Evolutionary conservation across 2,113 vertebrate species (phyloP), one percentile per base, ranked within the genome.

Genomic region (Macrotus californicus): DNA sequence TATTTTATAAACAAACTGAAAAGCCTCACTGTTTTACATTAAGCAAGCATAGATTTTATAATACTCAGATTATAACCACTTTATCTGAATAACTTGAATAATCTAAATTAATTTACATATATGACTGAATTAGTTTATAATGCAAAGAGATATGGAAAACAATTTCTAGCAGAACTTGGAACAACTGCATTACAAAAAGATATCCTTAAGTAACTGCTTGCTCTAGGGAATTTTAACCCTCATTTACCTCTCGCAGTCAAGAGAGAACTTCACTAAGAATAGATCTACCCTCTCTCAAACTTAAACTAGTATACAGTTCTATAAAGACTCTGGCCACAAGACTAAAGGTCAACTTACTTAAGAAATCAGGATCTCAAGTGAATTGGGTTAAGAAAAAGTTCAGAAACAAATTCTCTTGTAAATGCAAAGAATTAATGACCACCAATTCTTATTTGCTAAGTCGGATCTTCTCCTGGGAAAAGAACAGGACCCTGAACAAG

Each of bases 351-450:
- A 96, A 54, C 85, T 95, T 93, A 93, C n/a, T 95, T 97, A 95
- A 88, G 89, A 93, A 88, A 95, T 90, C 34, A 82, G 54, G 16
- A 85, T 93, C 93, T 97, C 90, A 48, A 64, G 56, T 90, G 93
- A 12, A 34, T 79, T 96, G 59, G 48, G 48, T 96, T 96, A 92
- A 94, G 90, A 93, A 96, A 93, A 94, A 93, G 92, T 95, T 96
- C 93, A 95, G 84, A 95, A 94, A n/a, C 29, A 97, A 94, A 73
- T 87, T 46, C 31, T 93, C 22, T 96, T 89, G 88, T 41, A 94
- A 97, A 96, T 91, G 83, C 76, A 91, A 92, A 94, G 90, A 95
- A 90, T 79, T 97, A 97, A 96, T 96, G 76, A 91, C 54, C 14
- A 88, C 80, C 22, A 18, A 95, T 85, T 93, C 52, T 91, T 91